phyloP scores from a whole-genome alignment of 2,888 invertebrate species.

The Anoncus sp. region DNA sequence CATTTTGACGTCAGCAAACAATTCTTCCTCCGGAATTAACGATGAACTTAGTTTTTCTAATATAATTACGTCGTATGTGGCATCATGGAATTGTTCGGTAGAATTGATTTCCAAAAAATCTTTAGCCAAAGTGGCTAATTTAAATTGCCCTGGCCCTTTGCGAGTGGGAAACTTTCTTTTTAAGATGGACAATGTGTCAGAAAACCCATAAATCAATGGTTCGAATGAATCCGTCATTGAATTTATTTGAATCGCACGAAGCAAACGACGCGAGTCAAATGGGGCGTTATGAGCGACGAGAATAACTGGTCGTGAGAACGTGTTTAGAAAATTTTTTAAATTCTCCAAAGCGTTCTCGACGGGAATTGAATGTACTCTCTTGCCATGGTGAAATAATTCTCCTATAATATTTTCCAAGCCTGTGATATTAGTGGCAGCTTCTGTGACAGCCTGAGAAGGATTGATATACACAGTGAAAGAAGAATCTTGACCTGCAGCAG shows the following conservation, averaged over 20 bases:
- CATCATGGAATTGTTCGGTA: constrained; percentile 1
- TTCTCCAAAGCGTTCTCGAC: no score
- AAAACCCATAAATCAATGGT: no score
- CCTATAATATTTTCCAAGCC: neutral
- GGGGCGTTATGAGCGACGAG: no score
- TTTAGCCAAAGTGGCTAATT: no score
- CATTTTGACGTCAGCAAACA: constrained; percentile 7
- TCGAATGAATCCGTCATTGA: no score
- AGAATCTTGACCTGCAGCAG: neutral
- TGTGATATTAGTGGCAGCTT: neutral
- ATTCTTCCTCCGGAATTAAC: neutral
- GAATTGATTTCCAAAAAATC: neutral
- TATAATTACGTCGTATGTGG: neutral
- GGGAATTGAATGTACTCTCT: neutral
- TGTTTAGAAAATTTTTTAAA: no score
- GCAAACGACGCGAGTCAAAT: no score
- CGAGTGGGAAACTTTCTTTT: no score
- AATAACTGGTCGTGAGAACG: no score
- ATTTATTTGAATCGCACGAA: no score
- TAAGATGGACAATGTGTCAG: no score
- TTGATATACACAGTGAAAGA: neutral
- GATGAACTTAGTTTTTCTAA: neutral
- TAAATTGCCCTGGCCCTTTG: no score
- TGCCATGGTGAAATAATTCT: neutral
- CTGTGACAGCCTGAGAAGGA: neutral